Percentiles rank a stretch among this genome's conserved stretches.
These are phyloP conservation scores for Periplaneta americana DNA, from an alignment of 1,140 invertebrate species.

Conservation along the genomic window DNA sequence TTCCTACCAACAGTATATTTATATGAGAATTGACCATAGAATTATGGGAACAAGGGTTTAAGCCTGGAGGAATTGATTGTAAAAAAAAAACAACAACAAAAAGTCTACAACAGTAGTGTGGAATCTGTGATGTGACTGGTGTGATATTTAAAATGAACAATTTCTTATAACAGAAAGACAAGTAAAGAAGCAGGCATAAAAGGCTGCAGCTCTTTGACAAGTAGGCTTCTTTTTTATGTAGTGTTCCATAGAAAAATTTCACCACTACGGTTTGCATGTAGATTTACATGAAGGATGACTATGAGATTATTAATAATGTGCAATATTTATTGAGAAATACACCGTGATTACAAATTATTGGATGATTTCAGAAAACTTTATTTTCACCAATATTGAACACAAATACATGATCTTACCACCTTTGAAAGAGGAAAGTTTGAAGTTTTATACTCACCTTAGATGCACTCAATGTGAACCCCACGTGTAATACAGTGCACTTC, in stretches of 20 bases:
- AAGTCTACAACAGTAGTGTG: neutral
- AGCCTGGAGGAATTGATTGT: neutral
- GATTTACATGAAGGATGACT: too few relatives aligned
- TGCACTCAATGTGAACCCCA: too few relatives aligned
- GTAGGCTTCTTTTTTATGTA: neutral
- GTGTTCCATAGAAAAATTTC: neutral
- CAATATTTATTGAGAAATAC: too few relatives aligned
- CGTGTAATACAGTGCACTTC: too few relatives aligned
- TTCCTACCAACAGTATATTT: slow-evolving; percentile 12
- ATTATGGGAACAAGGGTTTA: slow-evolving; percentile 9
- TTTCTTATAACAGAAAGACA: neutral
- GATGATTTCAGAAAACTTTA: too few relatives aligned
- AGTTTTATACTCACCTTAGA: too few relatives aligned
- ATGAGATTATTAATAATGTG: too few relatives aligned
- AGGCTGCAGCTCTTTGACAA: neutral
- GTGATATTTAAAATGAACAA: neutral
- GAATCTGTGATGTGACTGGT: slow-evolving; percentile 6
- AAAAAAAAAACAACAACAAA: neutral
- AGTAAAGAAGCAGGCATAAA: neutral
- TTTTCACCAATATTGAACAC: too few relatives aligned
- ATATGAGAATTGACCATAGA: slow-evolving; percentile 7
- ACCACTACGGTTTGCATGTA: neutral
- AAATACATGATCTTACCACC: too few relatives aligned
- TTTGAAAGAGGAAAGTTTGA: too few relatives aligned
- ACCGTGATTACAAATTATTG: too few relatives aligned